Base-by-base conservation (phyloP, 2,888 invertebrate species). In the Maniola hyperantus region DNA sequence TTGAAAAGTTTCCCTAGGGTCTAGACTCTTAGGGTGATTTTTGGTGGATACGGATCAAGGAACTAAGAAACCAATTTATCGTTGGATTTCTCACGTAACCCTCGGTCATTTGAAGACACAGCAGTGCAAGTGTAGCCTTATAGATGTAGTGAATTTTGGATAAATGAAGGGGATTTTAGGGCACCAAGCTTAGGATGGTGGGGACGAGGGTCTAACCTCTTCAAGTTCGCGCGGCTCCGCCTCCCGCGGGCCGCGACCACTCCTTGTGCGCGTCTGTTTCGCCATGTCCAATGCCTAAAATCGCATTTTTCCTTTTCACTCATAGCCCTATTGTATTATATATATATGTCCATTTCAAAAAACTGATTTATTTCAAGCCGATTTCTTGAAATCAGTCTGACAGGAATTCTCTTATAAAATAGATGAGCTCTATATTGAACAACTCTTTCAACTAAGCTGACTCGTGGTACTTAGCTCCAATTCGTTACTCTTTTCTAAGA, bases 251-350 rank as follows among this genome's bases (percentile, higher is more conserved):
- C 62, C 62, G 70, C 96, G 93, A 67, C 93, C 94, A 78, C 95
- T 94, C 68, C 95, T 95, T 77, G 96, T 96, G 83, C 98, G 97
- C 66, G 97, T 96, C 93, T 97, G 97, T 92, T 97, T 97, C 83
- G 97, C 97, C 83, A 97, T 95, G 93, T 98, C 98, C 93, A 98
- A 93, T 73, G 97, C 97, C 97, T 97, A 90, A 64, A 69, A 71
- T 46, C 58, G 61, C 69, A 69, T 36, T 64, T 59, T 55, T 60
- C 50, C 54, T n/a, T 36, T 44, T 46, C 34, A 33, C 48, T 48
- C 33, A 15, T 18, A 48, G 6, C 13, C 33, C 7, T 6, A 33
- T 8, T 18, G 5, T 46, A 48, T 48, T 7, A 46, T 15, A 6
- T 15, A 2, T 5, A 13, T 13, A n/a, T 44, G 4, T 13, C 44